Evolutionary conservation across 1,140 invertebrate genomes (phyloP), one percentile per base, ranked within the genome.

Genomic region (Drosophila nebulosa): DNA sequence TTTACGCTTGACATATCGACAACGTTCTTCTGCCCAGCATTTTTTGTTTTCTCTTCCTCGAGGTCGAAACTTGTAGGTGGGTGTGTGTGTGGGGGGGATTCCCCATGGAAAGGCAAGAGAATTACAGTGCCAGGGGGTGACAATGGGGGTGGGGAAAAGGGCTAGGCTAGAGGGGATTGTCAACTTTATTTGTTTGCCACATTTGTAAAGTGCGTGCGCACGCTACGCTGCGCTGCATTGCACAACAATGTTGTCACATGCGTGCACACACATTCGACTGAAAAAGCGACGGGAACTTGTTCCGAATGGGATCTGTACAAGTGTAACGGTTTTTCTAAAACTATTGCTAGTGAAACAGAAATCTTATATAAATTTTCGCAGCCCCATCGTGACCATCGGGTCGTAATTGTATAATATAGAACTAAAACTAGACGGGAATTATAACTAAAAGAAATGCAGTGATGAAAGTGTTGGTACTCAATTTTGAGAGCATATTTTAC

Each of bases 1-100:
- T 66, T 66, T 52, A 61, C 64, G 22, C 46, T 39, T 60, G 46
- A 60, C 26, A 60, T 60, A 66, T 71, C 35, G 22, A 63, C 50
- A 21, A 56, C 51, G 18, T 24, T 55, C 14, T 2, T 51, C 42
- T 55, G 10, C 10, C 14, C 52, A 30, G n/a, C 16, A 60, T n/a
- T 36, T 35, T 26, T 27, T 35, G 36, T 65, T 10, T 26, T 56
- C 21, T 10, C 10, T 21, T 30, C 14, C 52, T 46, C 52, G 26
- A 53, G 51, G 24, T 53, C 26, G 51, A 53, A 52, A 52, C 51
- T 53, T 10, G 26, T 27, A 6, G 4, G 26, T 27, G 26, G 0
- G 24, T 53, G 27, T 55, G 22, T n/a, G 3, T 24, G 22, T 22
- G 7, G 2, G 16, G 22, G 10, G 22, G 12, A 52, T 26, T 52